phyloP scores from a whole-genome alignment of 2,797 vertebrate genomes.

The Oceanodroma leucorhoa region DNA sequence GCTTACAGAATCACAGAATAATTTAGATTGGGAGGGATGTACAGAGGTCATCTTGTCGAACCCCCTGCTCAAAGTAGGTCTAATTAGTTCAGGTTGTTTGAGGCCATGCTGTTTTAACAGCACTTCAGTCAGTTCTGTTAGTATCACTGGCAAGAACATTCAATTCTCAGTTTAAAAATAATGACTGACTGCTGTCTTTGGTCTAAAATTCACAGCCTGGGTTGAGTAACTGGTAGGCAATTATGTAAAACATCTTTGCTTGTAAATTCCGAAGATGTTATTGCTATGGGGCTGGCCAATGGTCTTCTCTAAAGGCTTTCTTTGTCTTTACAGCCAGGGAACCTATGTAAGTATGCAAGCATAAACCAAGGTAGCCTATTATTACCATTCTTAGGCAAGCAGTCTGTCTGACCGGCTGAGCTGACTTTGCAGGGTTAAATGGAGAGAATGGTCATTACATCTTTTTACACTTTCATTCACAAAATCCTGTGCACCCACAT shows the following conservation, averaged over 20 bases:
- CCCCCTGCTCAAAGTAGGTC: neutral
- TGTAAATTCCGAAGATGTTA: neutral
- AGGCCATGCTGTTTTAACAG: neutral
- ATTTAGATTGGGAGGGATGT: neutral
- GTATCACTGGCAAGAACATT: neutral
- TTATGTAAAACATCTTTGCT: neutral
- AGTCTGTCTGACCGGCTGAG: neutral
- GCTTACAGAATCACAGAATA: neutral
- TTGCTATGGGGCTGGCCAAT: constrained; percentile 8
- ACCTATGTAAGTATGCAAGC: neutral
- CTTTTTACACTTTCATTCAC: constrained; percentile 47
- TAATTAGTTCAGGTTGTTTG: neutral
- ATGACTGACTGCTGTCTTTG: neutral
- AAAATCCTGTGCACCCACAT: constrained; percentile 38
- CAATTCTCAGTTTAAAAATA: neutral
- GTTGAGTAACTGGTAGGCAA: neutral
- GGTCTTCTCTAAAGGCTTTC: neutral
- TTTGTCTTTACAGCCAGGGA: neutral
- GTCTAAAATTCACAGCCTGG: neutral
- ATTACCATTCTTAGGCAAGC: constrained; percentile 53
- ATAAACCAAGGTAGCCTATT: constrained; percentile 11
- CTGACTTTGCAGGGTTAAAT: constrained; percentile 38
- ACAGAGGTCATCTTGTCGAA: neutral
- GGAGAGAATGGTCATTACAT: neutral
- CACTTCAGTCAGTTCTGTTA: neutral